These are phyloP conservation scores for Orycteropus afer DNA, from an alignment of 2,113 vertebrate species.

Conservation along the genomic window DNA sequence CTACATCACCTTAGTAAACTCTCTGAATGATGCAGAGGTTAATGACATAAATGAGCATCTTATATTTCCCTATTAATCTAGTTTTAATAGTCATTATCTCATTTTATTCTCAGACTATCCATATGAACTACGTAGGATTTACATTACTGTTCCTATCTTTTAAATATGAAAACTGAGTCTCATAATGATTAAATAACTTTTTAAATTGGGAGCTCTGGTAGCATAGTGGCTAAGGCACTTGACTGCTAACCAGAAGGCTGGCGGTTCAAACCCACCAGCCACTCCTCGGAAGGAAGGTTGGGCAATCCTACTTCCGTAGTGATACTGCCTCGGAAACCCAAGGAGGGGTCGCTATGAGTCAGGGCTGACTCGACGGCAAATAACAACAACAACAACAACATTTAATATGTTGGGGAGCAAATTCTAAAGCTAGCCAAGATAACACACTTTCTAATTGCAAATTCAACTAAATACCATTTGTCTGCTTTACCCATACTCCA, in stretches of 20 bases:
- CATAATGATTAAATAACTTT: constrained; percentile 6
- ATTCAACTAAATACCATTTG: constrained; percentile 37
- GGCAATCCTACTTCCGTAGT: too few relatives aligned
- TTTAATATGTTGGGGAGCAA: not conserved
- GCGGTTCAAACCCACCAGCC: too few relatives aligned
- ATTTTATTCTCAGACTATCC: not conserved
- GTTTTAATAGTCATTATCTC: not conserved
- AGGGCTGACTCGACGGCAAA: too few relatives aligned
- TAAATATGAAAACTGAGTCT: not conserved
- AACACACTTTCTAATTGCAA: constrained; percentile 14
- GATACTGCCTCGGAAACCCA: too few relatives aligned
- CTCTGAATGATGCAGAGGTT: not conserved
- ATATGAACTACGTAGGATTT: not conserved
- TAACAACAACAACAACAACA: too few relatives aligned
- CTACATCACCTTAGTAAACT: constrained; percentile 1
- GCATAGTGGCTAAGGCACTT: too few relatives aligned
- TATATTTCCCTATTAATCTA: not conserved
- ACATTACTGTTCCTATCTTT: not conserved
- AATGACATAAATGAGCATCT: not conserved
- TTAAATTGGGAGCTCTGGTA: too few relatives aligned
- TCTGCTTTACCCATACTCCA: constrained; percentile 50
- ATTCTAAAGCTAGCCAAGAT: not conserved
- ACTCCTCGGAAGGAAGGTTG: too few relatives aligned
- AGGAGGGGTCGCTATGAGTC: too few relatives aligned
- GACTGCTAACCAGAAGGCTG: too few relatives aligned